Percentiles rank a stretch among this genome's conserved stretches.
These are phyloP conservation scores for Stichodactyla mertensii DNA, from an alignment of 64 coral and sea anemone species.

Conservation along the genomic window DNA sequence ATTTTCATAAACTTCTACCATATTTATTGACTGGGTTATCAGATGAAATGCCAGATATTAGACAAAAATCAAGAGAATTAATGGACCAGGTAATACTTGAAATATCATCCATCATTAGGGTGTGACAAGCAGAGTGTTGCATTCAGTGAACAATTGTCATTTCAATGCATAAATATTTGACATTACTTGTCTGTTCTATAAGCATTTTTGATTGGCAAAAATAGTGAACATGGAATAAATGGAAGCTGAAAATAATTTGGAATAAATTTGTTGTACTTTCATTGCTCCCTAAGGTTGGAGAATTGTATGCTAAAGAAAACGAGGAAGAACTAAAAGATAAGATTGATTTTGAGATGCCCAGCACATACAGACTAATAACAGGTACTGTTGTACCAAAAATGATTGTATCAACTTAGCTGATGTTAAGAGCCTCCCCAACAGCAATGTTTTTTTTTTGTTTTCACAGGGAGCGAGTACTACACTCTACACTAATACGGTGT, in stretches of 20 bases:
- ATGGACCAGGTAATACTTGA: constrained; percentile 73
- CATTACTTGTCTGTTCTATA: too few relatives aligned
- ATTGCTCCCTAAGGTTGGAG: constrained; percentile 62
- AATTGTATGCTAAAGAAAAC: constrained; percentile 85
- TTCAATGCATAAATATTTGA: too few relatives aligned
- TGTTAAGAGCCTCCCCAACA: not conserved
- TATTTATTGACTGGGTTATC: constrained; percentile 87
- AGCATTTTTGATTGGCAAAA: too few relatives aligned
- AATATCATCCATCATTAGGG: not conserved
- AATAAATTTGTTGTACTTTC: not conserved
- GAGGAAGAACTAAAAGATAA: constrained; percentile 97
- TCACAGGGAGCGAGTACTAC: too few relatives aligned
- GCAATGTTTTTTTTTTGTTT: too few relatives aligned
- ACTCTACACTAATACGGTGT: too few relatives aligned
- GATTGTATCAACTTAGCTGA: not conserved
- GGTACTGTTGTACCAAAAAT: constrained; percentile 20
- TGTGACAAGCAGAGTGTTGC: too few relatives aligned
- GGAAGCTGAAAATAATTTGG: not conserved
- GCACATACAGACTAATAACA: constrained; percentile 40
- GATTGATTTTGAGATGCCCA: constrained; percentile 69
- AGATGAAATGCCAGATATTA: constrained; percentile 94
- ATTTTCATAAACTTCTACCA: constrained; percentile 96
- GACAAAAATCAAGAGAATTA: constrained; percentile 68
- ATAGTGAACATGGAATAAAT: too few relatives aligned
- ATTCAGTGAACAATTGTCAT: too few relatives aligned